These are phyloP conservation scores for Lysiphlebus fabarum DNA, from an alignment of 1,140 invertebrate species.

Conservation along the genomic window DNA sequence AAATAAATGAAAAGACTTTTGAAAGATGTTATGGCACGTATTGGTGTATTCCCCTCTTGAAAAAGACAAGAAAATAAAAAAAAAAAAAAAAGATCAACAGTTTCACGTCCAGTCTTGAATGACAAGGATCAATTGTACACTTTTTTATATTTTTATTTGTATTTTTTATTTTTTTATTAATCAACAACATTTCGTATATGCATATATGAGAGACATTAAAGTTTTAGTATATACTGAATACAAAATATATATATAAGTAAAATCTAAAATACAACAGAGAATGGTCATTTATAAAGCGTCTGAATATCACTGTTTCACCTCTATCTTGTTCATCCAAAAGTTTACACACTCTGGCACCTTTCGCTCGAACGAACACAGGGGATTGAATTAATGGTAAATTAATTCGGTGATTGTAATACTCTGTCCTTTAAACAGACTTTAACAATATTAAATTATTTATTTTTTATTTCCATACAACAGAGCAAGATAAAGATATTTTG, in stretches of 20 bases:
- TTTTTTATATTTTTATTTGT: background rate
- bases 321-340: slow-evolving; percentile 52
- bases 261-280: slow-evolving; percentile 16
- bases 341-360: slow-evolving; percentile 51
- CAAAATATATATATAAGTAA: slow-evolving; percentile 29
- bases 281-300: slow-evolving; percentile 52
- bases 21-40: slow-evolving; percentile 20
- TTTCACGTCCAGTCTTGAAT: slow-evolving; percentile 5
- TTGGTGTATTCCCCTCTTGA: background rate
- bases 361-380: slow-evolving; percentile 35
- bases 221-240: slow-evolving; percentile 18
- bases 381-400: slow-evolving; percentile 54
- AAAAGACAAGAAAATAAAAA: too few relatives aligned
- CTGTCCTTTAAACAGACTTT: too few relatives aligned
- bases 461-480: slow-evolving; percentile 9
- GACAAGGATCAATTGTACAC: background rate
- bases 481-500: background rate
- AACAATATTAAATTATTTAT: background rate
- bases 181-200: slow-evolving; percentile 46
- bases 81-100: too few relatives aligned
- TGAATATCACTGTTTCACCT: slow-evolving; percentile 37
- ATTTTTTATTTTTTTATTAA: slow-evolving; percentile 39
- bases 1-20: slow-evolving; percentile 14
- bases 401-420: slow-evolving; percentile 46
- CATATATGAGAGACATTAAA: slow-evolving; percentile 54